Evolutionary conservation across 2,797 vertebrate genomes (phyloP).

Genomic region (Pachyuromys duprasi): DNA sequence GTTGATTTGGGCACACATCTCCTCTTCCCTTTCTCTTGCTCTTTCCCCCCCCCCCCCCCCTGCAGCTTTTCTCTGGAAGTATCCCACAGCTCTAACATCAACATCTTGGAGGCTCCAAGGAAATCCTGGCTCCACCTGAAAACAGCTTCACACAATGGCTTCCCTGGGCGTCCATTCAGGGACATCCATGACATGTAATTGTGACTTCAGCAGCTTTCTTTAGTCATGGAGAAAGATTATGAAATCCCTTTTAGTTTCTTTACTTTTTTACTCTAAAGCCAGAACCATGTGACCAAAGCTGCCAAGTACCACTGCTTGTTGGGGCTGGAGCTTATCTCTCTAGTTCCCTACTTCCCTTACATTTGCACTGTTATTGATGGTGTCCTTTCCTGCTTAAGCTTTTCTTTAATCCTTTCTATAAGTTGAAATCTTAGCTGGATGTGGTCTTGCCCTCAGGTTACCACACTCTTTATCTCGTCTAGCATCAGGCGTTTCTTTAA

Average conservation of each 20-base stretch:
- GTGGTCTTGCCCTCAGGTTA: not conserved
- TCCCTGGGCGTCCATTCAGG: not conserved
- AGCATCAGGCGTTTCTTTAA: not conserved
- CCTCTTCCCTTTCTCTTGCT: no score
- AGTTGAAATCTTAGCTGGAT: not conserved
- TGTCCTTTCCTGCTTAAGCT: not conserved
- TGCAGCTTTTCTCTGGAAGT: not conserved
- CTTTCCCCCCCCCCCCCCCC: fast-evolving
- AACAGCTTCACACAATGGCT: not conserved
- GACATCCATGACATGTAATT: not conserved
- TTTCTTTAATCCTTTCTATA: not conserved
- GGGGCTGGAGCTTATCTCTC: not conserved
- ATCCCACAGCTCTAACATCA: not conserved
- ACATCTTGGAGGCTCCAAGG: not conserved
- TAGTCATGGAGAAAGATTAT: not conserved
- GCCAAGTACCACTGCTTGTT: not conserved
- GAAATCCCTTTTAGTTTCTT: not conserved
- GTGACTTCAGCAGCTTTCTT: not conserved
- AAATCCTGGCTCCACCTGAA: not conserved
- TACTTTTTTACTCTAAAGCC: not conserved
- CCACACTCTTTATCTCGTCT: not conserved
- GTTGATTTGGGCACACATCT: not conserved
- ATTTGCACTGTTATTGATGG: not conserved
- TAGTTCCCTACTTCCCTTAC: not conserved
- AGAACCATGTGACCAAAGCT: not conserved